Conservation (phyloP, 2,888 invertebrate species). For the Eupithecia abbreviata region DNA sequence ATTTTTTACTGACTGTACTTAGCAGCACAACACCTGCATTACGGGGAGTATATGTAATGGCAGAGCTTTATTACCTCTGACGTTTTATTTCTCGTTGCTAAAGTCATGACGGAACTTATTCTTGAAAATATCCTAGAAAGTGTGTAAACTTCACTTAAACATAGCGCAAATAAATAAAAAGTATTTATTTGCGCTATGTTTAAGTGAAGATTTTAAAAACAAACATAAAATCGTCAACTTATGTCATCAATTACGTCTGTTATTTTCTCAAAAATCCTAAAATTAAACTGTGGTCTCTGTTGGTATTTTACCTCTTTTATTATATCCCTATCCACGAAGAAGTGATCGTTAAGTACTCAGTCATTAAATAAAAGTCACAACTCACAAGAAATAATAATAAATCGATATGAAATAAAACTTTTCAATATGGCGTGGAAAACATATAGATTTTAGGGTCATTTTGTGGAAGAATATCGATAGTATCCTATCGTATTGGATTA, state of each 20-base stretch:
- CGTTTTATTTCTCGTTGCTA: constrained; percentile 20
- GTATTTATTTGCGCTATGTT: not conserved
- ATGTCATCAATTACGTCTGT: not conserved
- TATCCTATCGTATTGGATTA: too few species aligned
- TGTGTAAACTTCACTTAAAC: constrained; percentile 2
- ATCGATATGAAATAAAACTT: too few species aligned
- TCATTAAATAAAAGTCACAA: too few species aligned
- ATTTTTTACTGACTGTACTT: constrained; percentile 18
- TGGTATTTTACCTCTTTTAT: not conserved
- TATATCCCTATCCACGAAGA: not conserved
- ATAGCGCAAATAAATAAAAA: too few species aligned
- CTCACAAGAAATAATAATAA: too few species aligned
- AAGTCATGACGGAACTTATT: constrained; percentile 19
- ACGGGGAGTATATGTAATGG: constrained; percentile 33
- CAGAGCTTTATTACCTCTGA: constrained; percentile 33
- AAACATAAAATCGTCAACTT: not conserved
- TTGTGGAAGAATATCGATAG: too few species aligned
- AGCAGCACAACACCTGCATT: constrained; percentile 28
- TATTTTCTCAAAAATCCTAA: not conserved
- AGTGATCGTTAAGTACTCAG: too few species aligned
- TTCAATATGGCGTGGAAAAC: too few species aligned
- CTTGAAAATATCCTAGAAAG: constrained; percentile 16
- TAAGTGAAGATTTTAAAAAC: not conserved
- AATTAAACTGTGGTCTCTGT: not conserved
- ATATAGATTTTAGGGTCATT: too few species aligned